A percentile compares a stretch with the other conserved stretches of the same genome.
Evolutionary conservation across 1,140 invertebrate genomes (phyloP).

Genomic region (Brachionus plicatilis): DNA sequence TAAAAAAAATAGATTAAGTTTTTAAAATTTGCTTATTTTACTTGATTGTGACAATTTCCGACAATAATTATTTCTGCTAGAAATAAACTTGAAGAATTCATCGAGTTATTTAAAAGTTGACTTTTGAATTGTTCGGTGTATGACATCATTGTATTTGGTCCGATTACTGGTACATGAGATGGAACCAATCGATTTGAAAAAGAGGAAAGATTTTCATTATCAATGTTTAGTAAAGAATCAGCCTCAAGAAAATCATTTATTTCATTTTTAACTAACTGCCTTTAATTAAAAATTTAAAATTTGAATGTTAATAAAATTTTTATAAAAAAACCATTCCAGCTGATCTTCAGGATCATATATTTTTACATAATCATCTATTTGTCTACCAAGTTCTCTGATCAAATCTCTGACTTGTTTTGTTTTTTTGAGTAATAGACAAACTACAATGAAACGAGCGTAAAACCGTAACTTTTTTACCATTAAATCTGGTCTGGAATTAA

Average conservation of each 20-base stretch:
- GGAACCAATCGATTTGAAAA: conserved; percentile 61
- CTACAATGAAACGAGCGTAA: conserved; percentile 92
- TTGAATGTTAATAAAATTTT: not conserved
- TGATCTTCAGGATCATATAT: conserved; percentile 94
- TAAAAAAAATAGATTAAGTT: not conserved
- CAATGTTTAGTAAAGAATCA: conserved; percentile 61
- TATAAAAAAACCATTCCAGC: conserved; percentile 71
- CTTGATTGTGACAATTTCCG: conserved; percentile 83
- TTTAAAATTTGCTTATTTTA: conserved; percentile 43
- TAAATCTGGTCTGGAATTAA: conserved; percentile 68
- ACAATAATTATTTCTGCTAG: conserved; percentile 90
- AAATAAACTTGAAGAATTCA: not conserved
- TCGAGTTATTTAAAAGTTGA: not conserved
- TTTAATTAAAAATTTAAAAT: not conserved
- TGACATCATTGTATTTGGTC: not conserved
- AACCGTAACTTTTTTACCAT: conserved; percentile 96
- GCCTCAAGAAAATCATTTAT: conserved; percentile 84
- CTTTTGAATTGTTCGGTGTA: not conserved
- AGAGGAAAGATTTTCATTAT: conserved; percentile 79
- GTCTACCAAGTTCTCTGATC: conserved; percentile 75
- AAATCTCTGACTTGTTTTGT: conserved; percentile 87
- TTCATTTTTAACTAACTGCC: conserved; percentile 75
- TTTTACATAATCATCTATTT: conserved; percentile 78
- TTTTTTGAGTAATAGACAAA: conserved; percentile 85
- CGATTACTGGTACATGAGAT: conserved; percentile 23